Percentiles rank a stretch among this genome's conserved stretches.
phyloP scores from a whole-genome alignment of 1,140 invertebrate genomes.

The Daktulosphaira vitifoliae region DNA sequence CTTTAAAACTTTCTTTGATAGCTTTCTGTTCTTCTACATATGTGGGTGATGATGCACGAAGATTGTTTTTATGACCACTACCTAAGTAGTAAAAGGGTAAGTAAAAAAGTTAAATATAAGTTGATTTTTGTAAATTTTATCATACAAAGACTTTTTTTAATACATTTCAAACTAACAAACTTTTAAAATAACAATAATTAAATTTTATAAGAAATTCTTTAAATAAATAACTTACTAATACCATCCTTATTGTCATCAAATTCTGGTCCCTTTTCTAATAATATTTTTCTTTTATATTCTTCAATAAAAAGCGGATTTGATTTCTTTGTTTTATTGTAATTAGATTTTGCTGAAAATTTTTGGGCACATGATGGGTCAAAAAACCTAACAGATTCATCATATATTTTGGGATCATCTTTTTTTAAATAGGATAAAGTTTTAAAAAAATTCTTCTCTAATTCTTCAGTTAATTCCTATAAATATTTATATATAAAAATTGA shows the following conservation, averaged over 20 bases:
- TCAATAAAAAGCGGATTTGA: slow-evolving; percentile 54
- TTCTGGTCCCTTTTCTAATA: slow-evolving; percentile 60
- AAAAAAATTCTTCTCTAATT: slow-evolving; percentile 76
- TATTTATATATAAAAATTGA: not conserved
- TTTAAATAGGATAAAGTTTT: slow-evolving; percentile 77
- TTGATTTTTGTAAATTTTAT: not conserved
- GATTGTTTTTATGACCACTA: slow-evolving; percentile 34
- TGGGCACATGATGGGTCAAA: slow-evolving; percentile 48
- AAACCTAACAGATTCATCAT: slow-evolving; percentile 65
- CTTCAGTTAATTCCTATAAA: slow-evolving; percentile 46
- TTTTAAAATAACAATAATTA: not conserved
- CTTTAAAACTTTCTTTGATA: slow-evolving; percentile 58
- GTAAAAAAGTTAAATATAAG: slow-evolving; percentile 24
- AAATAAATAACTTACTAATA: slow-evolving; percentile 40
- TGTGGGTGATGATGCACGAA: slow-evolving; percentile 44
- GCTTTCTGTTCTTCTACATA: slow-evolving; percentile 62
- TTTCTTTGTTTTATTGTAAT: slow-evolving; percentile 32
- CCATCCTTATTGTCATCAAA: slow-evolving; percentile 49
- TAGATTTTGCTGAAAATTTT: slow-evolving; percentile 41
- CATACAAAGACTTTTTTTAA: not conserved
- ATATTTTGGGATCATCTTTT: slow-evolving; percentile 79
- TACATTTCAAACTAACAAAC: too few species aligned
- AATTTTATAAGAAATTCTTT: not conserved
- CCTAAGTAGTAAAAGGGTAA: too few species aligned
- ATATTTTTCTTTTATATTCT: slow-evolving; percentile 71